phyloP scores from a whole-genome alignment of 2,113 vertebrate genomes.

The Rhineura floridana region DNA sequence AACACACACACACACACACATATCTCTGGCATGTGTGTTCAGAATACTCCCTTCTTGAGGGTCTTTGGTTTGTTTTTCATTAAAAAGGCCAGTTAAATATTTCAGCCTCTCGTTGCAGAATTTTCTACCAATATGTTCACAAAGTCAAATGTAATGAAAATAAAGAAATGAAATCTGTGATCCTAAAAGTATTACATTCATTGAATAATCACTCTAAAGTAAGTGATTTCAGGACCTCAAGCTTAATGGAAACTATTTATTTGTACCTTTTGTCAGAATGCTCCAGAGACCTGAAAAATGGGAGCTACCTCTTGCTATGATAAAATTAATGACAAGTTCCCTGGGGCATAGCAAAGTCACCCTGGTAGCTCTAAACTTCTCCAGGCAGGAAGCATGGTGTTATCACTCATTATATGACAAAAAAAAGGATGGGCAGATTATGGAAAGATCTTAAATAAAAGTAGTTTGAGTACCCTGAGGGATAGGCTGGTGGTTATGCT shows the following conservation, averaged over 20 bases:
- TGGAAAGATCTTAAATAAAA: not conserved
- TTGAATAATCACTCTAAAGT: not conserved
- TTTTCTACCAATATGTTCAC: not conserved
- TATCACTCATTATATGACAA: not conserved
- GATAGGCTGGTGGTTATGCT: not conserved
- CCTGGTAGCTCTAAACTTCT: not conserved
- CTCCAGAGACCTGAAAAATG: not conserved
- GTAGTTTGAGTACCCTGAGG: not conserved
- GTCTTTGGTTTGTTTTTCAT: constrained; percentile 8
- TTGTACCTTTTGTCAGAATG: not conserved
- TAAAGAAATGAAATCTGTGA: constrained; percentile 40
- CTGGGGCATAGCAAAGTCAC: not conserved
- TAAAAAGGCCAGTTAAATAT: not conserved
- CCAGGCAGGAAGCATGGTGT: not conserved
- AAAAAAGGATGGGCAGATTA: not conserved
- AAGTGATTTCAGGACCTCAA: not conserved
- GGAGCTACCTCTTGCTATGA: not conserved
- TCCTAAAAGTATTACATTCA: not conserved
- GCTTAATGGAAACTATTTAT: not conserved
- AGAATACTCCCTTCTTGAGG: constrained; percentile 8
- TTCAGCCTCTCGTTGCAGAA: constrained; percentile 19
- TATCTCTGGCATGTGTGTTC: constrained; percentile 5
- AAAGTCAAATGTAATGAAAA: constrained; percentile 10
- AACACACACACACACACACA: not conserved
- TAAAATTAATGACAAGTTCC: not conserved